A percentile compares a stretch with the other conserved stretches of the same genome.
Conservation (phyloP, 2,888 invertebrate species). For the Cacoxenus indagator region DNA sequence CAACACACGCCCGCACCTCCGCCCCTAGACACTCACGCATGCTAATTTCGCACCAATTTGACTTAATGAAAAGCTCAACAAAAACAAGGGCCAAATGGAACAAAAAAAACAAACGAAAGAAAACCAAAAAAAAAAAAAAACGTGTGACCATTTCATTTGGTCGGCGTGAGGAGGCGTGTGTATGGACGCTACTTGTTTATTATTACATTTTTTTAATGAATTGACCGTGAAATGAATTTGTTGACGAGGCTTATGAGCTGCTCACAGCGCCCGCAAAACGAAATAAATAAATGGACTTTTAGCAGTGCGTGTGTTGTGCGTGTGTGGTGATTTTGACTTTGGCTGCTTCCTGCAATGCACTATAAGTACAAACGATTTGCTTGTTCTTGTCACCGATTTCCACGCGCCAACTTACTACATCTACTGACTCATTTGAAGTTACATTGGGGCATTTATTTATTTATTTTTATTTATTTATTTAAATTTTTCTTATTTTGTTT, state of each 20-base stretch:
- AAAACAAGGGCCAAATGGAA: not conserved
- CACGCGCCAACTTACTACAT: too few species aligned
- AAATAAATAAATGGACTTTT: not conserved
- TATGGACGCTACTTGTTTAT: not conserved
- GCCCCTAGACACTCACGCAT: not conserved
- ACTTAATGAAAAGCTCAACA: not conserved
- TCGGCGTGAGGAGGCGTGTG: too few species aligned
- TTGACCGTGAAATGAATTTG: constrained; percentile 53
- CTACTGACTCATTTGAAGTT: too few species aligned
- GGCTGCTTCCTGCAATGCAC: too few species aligned
- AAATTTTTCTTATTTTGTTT: too few species aligned
- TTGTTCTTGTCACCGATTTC: too few species aligned
- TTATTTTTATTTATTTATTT: too few species aligned
- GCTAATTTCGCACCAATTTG: not conserved
- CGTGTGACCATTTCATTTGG: not conserved
- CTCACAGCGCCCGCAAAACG: not conserved
- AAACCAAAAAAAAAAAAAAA: not conserved
- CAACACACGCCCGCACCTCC: not conserved
- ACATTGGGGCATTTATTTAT: too few species aligned
- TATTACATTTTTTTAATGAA: constrained; percentile 39
- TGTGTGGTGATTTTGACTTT: too few species aligned
- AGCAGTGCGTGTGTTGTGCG: not conserved
- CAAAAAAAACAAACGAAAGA: not conserved
- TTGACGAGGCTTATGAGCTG: constrained; percentile 15
- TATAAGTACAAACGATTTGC: too few species aligned